A percentile compares a stretch with the other conserved stretches of the same genome.
phyloP scores from a whole-genome alignment of 1,140 invertebrate genomes.

The Hycleus cichorii region DNA sequence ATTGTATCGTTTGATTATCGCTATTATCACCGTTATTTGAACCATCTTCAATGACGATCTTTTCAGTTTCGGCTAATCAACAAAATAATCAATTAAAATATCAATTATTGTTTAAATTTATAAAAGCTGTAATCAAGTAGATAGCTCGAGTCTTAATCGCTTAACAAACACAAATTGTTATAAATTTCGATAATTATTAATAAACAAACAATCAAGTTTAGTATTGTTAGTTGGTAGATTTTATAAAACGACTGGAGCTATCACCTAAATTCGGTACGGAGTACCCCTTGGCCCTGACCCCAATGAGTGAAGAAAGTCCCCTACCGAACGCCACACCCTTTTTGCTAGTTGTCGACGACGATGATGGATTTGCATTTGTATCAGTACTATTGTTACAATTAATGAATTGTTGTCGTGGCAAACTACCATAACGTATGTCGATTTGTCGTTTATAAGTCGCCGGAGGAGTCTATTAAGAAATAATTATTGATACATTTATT shows the following conservation, averaged over 20 bases:
- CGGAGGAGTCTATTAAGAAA: slow-evolving; percentile 57
- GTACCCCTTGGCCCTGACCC: slow-evolving; percentile 65
- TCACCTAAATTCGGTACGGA: slow-evolving; percentile 88
- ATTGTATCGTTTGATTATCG: slow-evolving; percentile 32
- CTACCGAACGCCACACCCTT: slow-evolving; percentile 64
- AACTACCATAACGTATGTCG: slow-evolving; percentile 67
- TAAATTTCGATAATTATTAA: too few relatives aligned
- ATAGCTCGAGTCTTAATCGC: slow-evolving; percentile 28
- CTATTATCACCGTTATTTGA: slow-evolving; percentile 19
- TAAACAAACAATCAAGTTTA: not conserved
- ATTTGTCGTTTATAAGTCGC: slow-evolving; percentile 60
- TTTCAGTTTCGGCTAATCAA: slow-evolving; percentile 59
- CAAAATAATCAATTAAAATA: not conserved
- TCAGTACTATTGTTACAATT: slow-evolving; percentile 36
- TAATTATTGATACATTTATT: slow-evolving; percentile 9
- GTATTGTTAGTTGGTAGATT: not conserved
- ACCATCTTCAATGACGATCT: slow-evolving; percentile 48
- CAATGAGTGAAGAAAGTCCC: slow-evolving; percentile 53
- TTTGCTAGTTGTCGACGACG: slow-evolving; percentile 35
- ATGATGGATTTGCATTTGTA: slow-evolving; percentile 40
- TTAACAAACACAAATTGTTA: too few relatives aligned
- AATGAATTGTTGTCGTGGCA: slow-evolving; percentile 61
- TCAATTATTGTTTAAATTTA: too few relatives aligned
- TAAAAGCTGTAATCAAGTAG: slow-evolving; percentile 2
- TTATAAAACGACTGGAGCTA: slow-evolving; percentile 30